Evolutionary conservation across 2,888 invertebrate species (phyloP).

Genomic region (Orthonychiurus folsomi): DNA sequence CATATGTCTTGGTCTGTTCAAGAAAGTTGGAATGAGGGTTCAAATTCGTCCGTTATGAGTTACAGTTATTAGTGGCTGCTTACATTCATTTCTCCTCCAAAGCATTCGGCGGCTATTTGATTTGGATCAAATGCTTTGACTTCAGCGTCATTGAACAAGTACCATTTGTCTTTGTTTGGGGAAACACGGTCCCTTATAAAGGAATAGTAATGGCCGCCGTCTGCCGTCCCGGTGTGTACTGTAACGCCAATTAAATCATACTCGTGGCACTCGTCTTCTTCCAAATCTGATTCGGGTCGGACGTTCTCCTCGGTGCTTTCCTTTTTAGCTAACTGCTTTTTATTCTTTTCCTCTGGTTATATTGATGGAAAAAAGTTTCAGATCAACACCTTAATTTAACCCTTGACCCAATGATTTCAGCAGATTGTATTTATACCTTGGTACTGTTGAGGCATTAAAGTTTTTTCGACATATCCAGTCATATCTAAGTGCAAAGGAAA

Average conservation of each 20-base stretch:
- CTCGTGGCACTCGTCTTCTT: conserved; percentile 44
- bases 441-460: conserved; percentile 80
- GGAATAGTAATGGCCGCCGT: conserved; percentile 67
- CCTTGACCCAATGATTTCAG: too few relatives aligned
- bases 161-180: conserved; percentile 74
- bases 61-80: conserved; percentile 39
- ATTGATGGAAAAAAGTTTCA: background rate
- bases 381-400: too few relatives aligned
- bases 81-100: conserved; percentile 94
- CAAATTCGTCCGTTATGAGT: background rate
- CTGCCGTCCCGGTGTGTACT: conserved; percentile 95
- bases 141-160: conserved; percentile 84
- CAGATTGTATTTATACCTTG: conserved; percentile 55
- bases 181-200: conserved; percentile 80
- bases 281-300: conserved; percentile 44
- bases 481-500: conserved; percentile 88
- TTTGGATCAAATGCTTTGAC: conserved; percentile 91
- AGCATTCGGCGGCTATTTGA: conserved; percentile 89
- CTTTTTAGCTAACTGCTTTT: conserved; percentile 11
- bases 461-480: conserved; percentile 89
- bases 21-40: conserved; percentile 42
- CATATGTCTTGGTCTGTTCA: conserved; percentile 95
- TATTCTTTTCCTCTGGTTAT: background rate
- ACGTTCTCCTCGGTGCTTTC: conserved; percentile 19
- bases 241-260: conserved; percentile 86